phyloP scores from a whole-genome alignment of 2,888 invertebrate species.

The Callosobruchus maculatus region DNA sequence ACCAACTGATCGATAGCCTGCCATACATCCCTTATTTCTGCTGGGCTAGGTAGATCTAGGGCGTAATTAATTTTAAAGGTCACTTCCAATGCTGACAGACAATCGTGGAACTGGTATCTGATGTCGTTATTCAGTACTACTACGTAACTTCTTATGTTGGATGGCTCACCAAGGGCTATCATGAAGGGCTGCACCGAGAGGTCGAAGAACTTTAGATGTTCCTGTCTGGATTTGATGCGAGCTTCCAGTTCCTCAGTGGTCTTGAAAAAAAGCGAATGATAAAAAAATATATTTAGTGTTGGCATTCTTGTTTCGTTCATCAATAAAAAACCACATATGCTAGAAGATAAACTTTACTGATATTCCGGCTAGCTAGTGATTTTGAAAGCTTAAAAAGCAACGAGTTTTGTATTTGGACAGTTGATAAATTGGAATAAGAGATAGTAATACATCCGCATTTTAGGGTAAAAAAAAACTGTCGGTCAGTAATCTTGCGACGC shows the following conservation, averaged over 20 bases:
- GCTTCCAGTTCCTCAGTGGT: slow-evolving; percentile 5
- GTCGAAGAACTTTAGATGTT: slow-evolving; percentile 7
- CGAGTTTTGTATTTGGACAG: no score
- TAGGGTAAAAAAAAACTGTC: no score
- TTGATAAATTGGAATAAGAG: no score
- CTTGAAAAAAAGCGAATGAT: slow-evolving; percentile 3
- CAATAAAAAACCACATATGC: no score
- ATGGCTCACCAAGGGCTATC: slow-evolving; percentile 9
- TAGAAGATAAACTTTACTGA: no score
- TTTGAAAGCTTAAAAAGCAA: no score
- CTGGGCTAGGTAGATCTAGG: slow-evolving; percentile 10
- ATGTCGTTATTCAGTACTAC: slow-evolving; percentile 9
- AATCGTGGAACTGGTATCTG: slow-evolving; percentile 8
- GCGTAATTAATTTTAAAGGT: slow-evolving; percentile 13
- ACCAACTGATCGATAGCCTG: slow-evolving; percentile 14
- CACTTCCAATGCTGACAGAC: slow-evolving; percentile 8
- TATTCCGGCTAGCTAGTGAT: no score
- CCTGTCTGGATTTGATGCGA: slow-evolving; percentile 4
- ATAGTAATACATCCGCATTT: no score
- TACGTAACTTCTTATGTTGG: slow-evolving; percentile 5
- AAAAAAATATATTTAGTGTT: no score
- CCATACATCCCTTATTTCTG: slow-evolving; percentile 11
- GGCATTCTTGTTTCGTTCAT: no score
- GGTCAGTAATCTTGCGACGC: no score
- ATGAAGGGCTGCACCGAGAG: slow-evolving; percentile 9